A percentile compares a stretch with the other conserved stretches of the same genome.
phyloP scores from a whole-genome alignment of 2,888 invertebrate species.

The Apotomis turbidana region DNA sequence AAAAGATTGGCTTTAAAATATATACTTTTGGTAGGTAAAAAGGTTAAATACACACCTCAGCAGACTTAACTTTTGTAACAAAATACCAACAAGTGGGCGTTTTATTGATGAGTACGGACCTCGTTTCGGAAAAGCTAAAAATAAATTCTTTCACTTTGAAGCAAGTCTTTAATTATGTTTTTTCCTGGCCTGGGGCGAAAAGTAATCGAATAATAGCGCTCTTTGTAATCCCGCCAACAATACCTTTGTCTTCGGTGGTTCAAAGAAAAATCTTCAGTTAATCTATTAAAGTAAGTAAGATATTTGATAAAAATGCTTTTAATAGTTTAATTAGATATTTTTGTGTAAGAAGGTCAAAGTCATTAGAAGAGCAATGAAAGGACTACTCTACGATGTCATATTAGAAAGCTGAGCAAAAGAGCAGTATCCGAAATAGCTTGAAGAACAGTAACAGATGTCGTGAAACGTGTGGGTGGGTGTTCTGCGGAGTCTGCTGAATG shows the following conservation, averaged over 20 bases:
- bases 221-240: neutral
- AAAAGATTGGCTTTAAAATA: too few species aligned
- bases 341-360: neutral
- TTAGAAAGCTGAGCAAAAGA: too few species aligned
- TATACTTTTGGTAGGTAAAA: too few species aligned
- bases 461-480: too few species aligned
- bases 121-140: neutral
- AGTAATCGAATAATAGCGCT: slow-evolving; percentile 12
- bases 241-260: slow-evolving; percentile 13
- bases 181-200: slow-evolving; percentile 6
- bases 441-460: too few species aligned
- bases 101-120: slow-evolving; percentile 12
- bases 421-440: too few species aligned
- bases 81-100: neutral
- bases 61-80: too few species aligned
- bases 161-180: slow-evolving; percentile 21
- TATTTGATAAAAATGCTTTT: neutral
- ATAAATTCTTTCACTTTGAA: neutral
- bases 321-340: neutral
- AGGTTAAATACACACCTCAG: too few species aligned
- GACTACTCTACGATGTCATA: too few species aligned
- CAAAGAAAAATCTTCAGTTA: slow-evolving; percentile 4
- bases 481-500: too few species aligned
- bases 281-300: neutral
- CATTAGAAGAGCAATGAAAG: neutral